Evolutionary conservation across 2,888 invertebrate genomes (phyloP).

Genomic region (Rotaria macrura): DNA sequence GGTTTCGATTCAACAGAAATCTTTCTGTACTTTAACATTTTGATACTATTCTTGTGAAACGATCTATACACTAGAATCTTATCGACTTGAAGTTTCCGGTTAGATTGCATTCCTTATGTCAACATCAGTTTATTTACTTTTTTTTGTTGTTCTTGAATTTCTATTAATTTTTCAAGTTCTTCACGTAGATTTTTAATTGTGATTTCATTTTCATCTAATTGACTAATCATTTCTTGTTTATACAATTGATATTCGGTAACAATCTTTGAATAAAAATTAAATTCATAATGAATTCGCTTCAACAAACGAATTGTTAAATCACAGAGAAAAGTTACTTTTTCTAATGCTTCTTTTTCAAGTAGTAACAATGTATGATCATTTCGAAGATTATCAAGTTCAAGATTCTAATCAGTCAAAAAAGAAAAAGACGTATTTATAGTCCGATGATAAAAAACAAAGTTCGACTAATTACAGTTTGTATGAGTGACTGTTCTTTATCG

Average conservation of each 20-base stretch:
- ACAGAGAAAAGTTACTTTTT: background rate
- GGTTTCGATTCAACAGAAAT: too few species aligned
- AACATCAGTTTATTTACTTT: background rate
- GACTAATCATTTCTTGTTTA: background rate
- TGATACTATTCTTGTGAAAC: too few species aligned
- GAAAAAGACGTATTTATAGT: too few species aligned
- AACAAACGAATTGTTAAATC: too few species aligned
- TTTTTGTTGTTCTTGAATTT: background rate
- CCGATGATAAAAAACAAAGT: background rate
- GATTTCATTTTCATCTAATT: background rate
- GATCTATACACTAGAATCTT: too few species aligned
- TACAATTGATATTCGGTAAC: background rate
- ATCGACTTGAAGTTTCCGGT: too few species aligned
- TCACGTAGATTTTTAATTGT: background rate
- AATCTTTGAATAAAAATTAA: background rate
- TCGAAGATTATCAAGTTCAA: slow-evolving; percentile 8
- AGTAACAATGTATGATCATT: background rate
- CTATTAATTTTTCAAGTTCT: background rate
- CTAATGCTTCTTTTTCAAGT: background rate
- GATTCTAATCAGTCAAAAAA: background rate
- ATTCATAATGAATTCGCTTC: background rate
- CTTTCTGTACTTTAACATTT: too few species aligned
- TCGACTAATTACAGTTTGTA: background rate
- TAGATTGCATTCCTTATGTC: too few species aligned
- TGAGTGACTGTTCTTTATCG: background rate